Conservation (phyloP, 2,113 vertebrate genomes). For the Leptodactylus fuscus region DNA sequence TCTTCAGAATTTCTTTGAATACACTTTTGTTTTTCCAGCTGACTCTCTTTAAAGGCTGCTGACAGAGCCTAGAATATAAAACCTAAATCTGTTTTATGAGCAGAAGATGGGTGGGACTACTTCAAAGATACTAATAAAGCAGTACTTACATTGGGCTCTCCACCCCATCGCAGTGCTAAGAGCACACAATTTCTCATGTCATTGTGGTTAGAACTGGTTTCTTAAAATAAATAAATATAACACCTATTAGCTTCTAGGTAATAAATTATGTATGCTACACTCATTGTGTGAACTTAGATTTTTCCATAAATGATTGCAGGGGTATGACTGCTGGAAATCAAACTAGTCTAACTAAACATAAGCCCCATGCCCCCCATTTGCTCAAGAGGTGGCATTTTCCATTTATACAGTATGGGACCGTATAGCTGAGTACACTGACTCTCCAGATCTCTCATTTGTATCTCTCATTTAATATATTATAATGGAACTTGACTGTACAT, state of each 20-base stretch:
- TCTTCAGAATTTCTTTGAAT: conserved; percentile 36
- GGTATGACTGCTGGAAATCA: background rate
- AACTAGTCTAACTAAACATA: too few species aligned
- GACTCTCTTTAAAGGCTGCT: conserved; percentile 42
- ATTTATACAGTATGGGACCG: too few species aligned
- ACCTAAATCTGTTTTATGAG: conserved; percentile 56
- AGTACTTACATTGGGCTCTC: conserved; percentile 7
- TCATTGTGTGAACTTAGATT: background rate
- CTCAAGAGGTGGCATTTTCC: too few species aligned
- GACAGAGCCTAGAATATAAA: conserved; percentile 50
- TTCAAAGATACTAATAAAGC: conserved; percentile 51
- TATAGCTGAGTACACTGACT: too few species aligned
- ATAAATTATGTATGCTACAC: background rate
- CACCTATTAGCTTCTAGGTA: background rate
- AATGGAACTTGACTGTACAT: too few species aligned
- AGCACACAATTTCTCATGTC: background rate
- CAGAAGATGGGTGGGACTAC: conserved; percentile 46
- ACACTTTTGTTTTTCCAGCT: conserved; percentile 41
- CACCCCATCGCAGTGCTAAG: background rate
- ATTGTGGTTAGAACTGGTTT: background rate
- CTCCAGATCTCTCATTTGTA: too few species aligned
- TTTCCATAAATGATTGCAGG: background rate
- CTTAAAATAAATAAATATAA: background rate
- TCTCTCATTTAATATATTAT: too few species aligned
- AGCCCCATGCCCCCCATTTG: too few species aligned